These are phyloP conservation scores for Calidris pygmaea DNA, from an alignment of 2,113 vertebrate genomes.

Conservation along the genomic window DNA sequence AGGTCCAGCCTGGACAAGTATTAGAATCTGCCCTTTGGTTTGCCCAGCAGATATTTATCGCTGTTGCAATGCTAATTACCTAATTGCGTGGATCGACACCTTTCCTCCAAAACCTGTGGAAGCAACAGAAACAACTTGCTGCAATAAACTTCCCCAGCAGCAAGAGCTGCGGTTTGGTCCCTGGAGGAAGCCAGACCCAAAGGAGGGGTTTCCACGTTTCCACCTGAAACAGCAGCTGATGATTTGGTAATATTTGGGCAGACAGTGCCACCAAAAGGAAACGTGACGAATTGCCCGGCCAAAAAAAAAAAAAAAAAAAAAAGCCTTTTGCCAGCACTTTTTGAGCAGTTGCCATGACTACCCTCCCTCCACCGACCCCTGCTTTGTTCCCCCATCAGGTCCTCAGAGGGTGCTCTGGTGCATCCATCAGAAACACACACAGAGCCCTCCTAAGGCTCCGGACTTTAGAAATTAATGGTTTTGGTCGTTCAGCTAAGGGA, in stretches of 20 bases:
- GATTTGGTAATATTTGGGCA: neutral
- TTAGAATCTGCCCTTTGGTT: neutral
- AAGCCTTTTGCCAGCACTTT: neutral
- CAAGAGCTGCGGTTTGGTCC: neutral
- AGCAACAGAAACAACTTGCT: neutral
- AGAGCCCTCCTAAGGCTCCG: neutral
- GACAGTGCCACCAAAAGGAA: constrained; percentile 64
- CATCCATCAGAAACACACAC: neutral
- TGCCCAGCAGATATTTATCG: neutral
- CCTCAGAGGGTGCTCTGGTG: accelerated
- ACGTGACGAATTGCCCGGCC: neutral
- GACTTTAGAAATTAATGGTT: neutral
- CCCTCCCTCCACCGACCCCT: neutral
- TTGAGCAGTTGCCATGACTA: neutral
- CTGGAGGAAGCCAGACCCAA: neutral
- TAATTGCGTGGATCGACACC: accelerated
- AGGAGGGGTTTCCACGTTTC: neutral
- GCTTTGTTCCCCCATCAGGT: neutral
- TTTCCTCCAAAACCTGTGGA: neutral
- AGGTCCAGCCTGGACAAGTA: neutral
- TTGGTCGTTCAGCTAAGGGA: accelerated
- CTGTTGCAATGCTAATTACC: neutral
- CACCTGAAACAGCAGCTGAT: neutral
- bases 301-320: neutral
- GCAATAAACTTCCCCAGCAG: neutral